Evolutionary conservation across 2,888 invertebrate genomes (phyloP), one percentile per base, ranked within the genome.

Genomic region (Xestia sexstrigata): DNA sequence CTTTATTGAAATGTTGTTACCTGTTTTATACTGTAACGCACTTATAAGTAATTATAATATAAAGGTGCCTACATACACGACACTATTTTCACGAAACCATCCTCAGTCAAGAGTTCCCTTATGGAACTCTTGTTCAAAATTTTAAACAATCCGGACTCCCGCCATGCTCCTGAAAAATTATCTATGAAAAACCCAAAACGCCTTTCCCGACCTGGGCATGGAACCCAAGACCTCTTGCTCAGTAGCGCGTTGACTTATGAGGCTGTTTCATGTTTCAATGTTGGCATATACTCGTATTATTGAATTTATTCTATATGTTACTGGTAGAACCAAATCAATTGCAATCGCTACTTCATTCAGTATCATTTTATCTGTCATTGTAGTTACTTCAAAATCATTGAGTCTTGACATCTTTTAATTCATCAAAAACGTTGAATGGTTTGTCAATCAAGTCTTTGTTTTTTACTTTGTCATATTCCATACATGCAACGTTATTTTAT

Each of bases 351-450:
- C 23, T 35, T 35, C 42, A 58, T 78, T 65, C 58, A 66, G 23
- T 42, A 13, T 13, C 49, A 49, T 17, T 23, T 65, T 78, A 79
- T 79, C 72, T 49, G 42, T 65, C 30, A 55, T 42, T 58, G 30
- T 47, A n/a, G 7, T 55, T 49, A 58, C 20, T 65, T 39, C 35
- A 39, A 55, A 71, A 30, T 79, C 30, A 47, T 58, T 58, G 13
- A 65, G 4, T 66, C 9, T 15, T 30, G 11, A 20, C 26, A 39
- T 55, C 2, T 72, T 65, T 67, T 35, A 20, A 67, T 79, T 67
- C 20, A 80, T 20, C 52, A 39, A 79, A 79, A 60, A 60, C 1
- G 2, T 79, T 66, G 66, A 66, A 60, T 78, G 30, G 17, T n/a
- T 39, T 23, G 6, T 76, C 35, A 65, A 20, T 47, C 49, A 47